Evolutionary conservation across 2,797 vertebrate genomes (phyloP), one percentile per base, ranked within the genome.

Genomic region (Melanotaenia pygmaea): DNA sequence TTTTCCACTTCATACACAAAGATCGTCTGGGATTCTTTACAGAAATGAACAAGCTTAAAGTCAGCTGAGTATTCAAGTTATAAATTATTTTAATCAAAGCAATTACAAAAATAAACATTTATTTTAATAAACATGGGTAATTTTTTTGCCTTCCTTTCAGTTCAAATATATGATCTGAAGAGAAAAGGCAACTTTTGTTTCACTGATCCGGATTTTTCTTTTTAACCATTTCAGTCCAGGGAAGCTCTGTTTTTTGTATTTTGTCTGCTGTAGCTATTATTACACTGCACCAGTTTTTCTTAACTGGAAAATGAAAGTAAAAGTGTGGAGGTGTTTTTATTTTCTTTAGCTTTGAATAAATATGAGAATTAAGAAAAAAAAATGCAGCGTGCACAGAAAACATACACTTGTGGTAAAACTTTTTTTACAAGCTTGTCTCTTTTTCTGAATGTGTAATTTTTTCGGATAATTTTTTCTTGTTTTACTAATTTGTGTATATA

Each of bases 401-500:
- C 72, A 77, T 70, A 73, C 70, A 34, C 77, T 84, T 72, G 58
- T 60, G 60, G 80, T 88, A 54, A 83, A 51, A 58, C 79, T 59
- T 77, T 85, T 90, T 86, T 79, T 81, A 62, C 32, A 64, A 37
- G 63, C 43, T 73, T 83, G 67, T 88, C 70, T 79, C 30, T 54
- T 74, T 77, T 82, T 82, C 82, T 84, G 70, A 89, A 88, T 79
- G 84, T 91, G 79, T 83, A 40, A 22, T 70, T 76, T 78, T 79
- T 83, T 81, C 75, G 66, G 65, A 84, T 76, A 81, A 82, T 40
- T 13, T 70, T 68, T 80, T 72, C 74, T 58, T 83, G 24, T 86
- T 80, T 66, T 86, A 89, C 80, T 91, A 94, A 96, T 94, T 94
- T 97, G 95, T 97, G 95, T 96, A 96, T 95, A 96, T 40, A 40